Conservation (phyloP, 2,888 invertebrate genomes). For the Junonia oenone region DNA sequence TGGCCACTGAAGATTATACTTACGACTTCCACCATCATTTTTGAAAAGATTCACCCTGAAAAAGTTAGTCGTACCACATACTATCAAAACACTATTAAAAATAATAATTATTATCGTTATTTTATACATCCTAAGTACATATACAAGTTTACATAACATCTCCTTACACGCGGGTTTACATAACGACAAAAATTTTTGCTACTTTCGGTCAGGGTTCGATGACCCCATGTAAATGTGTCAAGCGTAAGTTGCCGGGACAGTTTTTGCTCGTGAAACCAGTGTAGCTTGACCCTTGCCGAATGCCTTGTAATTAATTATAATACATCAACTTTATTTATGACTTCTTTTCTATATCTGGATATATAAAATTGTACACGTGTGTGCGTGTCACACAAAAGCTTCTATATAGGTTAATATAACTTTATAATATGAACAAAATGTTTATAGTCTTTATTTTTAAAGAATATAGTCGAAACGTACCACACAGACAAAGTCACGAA, state of each 20-base stretch:
- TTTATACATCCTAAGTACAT: neutral
- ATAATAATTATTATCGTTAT: too few relatives aligned
- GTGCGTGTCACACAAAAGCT: neutral
- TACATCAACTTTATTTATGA: neutral
- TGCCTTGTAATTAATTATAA: constrained; percentile 9
- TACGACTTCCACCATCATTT: too few relatives aligned
- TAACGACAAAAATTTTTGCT: constrained; percentile 21
- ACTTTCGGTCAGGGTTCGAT: constrained; percentile 28
- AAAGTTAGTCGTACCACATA: too few relatives aligned
- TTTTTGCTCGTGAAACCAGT: constrained; percentile 25
- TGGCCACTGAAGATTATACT: too few relatives aligned
- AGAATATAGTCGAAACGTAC: too few relatives aligned
- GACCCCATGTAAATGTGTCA: constrained; percentile 31
- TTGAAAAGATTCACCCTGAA: too few relatives aligned
- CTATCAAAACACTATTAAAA: too few relatives aligned
- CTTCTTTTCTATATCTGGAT: neutral
- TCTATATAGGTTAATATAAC: neutral
- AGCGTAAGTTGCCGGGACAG: constrained; percentile 29
- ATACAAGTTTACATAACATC: neutral
- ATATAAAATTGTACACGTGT: neutral
- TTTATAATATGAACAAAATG: too few relatives aligned
- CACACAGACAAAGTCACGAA: too few relatives aligned
- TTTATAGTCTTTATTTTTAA: too few relatives aligned
- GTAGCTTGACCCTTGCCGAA: constrained; percentile 6
- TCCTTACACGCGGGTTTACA: constrained; percentile 16